phyloP scores from a whole-genome alignment of 2,888 invertebrate genomes.

The Hemaris fuciformis region DNA sequence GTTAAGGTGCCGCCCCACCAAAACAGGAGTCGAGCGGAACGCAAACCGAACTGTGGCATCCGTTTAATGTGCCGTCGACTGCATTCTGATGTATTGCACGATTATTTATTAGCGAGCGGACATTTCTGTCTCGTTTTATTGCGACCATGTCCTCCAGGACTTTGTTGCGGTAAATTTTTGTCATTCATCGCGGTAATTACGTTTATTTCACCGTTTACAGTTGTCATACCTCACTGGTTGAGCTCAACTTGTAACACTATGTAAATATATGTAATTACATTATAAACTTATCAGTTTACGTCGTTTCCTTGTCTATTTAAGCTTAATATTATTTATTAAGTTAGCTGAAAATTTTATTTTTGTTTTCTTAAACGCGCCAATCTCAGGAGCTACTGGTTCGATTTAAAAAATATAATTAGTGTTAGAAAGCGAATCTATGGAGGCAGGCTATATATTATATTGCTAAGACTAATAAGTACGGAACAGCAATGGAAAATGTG shows the following conservation, averaged over 20 bases:
- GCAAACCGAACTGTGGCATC: slow-evolving; percentile 2
- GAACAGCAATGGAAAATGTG: too few relatives aligned
- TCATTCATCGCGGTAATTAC: neutral
- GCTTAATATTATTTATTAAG: too few relatives aligned
- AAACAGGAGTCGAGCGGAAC: slow-evolving; percentile 8
- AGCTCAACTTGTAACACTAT: neutral
- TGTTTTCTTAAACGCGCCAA: too few relatives aligned
- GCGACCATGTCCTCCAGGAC: neutral
- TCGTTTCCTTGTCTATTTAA: too few relatives aligned
- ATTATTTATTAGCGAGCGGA: slow-evolving; percentile 12
- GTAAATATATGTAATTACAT: too few relatives aligned
- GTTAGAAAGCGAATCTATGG: too few relatives aligned
- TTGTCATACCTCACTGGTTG: neutral
- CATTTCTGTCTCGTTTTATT: slow-evolving; percentile 8
- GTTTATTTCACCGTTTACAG: neutral
- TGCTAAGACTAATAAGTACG: too few relatives aligned
- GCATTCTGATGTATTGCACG: slow-evolving; percentile 15
- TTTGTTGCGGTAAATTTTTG: neutral
- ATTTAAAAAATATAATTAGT: too few relatives aligned
- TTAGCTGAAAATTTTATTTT: too few relatives aligned
- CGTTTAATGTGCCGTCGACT: slow-evolving; percentile 11
- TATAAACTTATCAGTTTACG: too few relatives aligned
- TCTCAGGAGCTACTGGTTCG: too few relatives aligned
- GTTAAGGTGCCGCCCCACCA: slow-evolving; percentile 13
- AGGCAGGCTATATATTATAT: too few relatives aligned